Conservation (phyloP, 30 jellyfish, hydroid and myxozoan genomes). For the Cassiopea xamachana region DNA sequence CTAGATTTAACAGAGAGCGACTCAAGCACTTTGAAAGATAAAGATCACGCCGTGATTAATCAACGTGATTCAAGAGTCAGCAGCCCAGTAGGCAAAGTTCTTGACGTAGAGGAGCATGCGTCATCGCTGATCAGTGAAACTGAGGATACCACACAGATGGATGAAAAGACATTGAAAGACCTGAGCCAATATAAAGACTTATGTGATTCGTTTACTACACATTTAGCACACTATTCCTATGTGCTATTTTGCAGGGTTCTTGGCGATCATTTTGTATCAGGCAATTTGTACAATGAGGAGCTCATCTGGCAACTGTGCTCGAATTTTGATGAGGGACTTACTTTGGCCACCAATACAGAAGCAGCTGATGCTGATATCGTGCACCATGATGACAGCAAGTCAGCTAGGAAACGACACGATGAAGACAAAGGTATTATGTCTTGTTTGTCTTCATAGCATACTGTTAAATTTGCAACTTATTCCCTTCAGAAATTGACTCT, state of each 20-base stretch:
- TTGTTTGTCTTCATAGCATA: too few relatives aligned
- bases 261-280: slow-evolving; percentile 79
- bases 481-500: too few relatives aligned
- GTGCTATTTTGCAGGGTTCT: slow-evolving; percentile 89
- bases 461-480: too few relatives aligned
- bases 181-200: slow-evolving; percentile 53
- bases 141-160: neutral
- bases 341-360: slow-evolving; percentile 51
- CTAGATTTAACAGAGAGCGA: too few relatives aligned
- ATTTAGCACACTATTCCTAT: slow-evolving; percentile 90
- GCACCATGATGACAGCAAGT: neutral
- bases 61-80: too few relatives aligned
- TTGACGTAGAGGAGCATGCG: neutral
- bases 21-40: too few relatives aligned
- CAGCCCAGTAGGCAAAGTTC: too few relatives aligned
- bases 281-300: slow-evolving; percentile 81
- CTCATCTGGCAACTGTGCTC: slow-evolving; percentile 94
- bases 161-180: neutral
- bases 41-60: too few relatives aligned
- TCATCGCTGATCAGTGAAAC: neutral
- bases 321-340: slow-evolving; percentile 76
- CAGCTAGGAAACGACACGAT: slow-evolving; percentile 1
- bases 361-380: neutral
- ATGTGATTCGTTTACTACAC: slow-evolving; percentile 77
- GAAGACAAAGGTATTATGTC: slow-evolving; percentile 4